Evolutionary conservation across 2,888 invertebrate species (phyloP).

Genomic region (Acleris sparsana): DNA sequence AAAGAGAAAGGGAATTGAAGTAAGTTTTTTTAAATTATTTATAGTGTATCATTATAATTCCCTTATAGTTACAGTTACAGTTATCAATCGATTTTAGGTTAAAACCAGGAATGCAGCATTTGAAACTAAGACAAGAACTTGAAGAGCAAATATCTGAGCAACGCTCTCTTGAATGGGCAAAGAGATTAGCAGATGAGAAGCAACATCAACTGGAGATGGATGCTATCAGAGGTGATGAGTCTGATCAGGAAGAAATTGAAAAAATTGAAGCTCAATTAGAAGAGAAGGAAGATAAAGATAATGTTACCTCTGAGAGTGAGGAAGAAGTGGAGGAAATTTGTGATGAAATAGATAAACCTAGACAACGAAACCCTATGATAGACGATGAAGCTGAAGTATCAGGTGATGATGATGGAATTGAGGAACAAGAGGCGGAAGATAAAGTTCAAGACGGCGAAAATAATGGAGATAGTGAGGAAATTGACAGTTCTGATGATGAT

Average conservation of each 20-base stretch:
- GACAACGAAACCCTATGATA: constrained; percentile 68
- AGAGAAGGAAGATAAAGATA: constrained; percentile 57
- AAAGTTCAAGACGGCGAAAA: constrained; percentile 1
- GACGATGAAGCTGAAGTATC: constrained; percentile 81
- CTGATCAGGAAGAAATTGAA: constrained; percentile 71
- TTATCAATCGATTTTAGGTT: constrained; percentile 53
- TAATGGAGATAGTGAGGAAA: constrained; percentile 30
- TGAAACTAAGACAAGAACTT: constrained; percentile 88
- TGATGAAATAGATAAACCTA: constrained; percentile 65
- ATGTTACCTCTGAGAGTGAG: constrained; percentile 77
- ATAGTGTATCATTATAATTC: neutral
- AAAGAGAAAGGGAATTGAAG: constrained; percentile 83
- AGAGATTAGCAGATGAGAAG: constrained; percentile 82
- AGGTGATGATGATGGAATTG: constrained; percentile 63
- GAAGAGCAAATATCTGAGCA: constrained; percentile 88
- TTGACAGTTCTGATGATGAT: constrained; percentile 43
- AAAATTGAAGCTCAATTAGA: constrained; percentile 69
- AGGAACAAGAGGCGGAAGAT: constrained; percentile 40
- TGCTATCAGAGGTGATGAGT: constrained; percentile 57
- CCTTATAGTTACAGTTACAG: too few species aligned
- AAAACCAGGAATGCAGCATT: constrained; percentile 88
- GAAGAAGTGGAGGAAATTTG: constrained; percentile 68
- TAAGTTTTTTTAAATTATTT: constrained; percentile 49
- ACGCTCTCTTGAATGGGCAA: constrained; percentile 87
- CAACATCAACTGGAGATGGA: constrained; percentile 71